Percentiles rank a stretch among this genome's conserved stretches.
Conservation (phyloP, 2,888 invertebrate species). For the Diarsia mendica region DNA sequence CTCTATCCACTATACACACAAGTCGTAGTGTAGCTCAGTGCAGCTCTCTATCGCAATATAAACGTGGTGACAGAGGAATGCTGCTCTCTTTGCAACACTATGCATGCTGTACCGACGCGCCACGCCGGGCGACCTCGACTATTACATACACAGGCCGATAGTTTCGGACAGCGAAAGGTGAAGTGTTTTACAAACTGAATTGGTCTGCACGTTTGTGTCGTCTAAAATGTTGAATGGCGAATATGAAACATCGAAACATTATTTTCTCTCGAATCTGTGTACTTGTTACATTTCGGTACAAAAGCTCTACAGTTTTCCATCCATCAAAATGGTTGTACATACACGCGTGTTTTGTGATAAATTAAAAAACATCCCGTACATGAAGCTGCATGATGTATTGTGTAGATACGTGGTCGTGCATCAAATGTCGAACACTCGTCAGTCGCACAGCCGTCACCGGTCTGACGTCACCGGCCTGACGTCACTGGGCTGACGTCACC, state of each 20-base stretch:
- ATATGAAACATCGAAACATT: neutral
- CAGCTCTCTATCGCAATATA: constrained; percentile 18
- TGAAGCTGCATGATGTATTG: constrained; percentile 13
- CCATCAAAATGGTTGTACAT: neutral
- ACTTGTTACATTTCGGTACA: no score
- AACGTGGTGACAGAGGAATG: constrained; percentile 8
- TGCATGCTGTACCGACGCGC: neutral
- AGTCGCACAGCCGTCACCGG: neutral
- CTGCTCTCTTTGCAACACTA: constrained; percentile 7
- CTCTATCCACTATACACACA: constrained; percentile 7
- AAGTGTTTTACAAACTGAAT: constrained; percentile 26
- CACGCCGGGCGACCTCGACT: neutral
- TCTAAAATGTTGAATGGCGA: neutral
- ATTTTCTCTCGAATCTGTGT: no score
- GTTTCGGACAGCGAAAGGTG: neutral
- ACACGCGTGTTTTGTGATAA: neutral
- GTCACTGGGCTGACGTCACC: neutral
- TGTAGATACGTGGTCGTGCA: neutral
- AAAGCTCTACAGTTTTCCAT: no score
- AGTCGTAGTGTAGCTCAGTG: constrained; percentile 4
- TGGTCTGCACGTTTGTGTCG: neutral
- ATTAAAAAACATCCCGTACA: constrained; percentile 6
- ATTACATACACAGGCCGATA: neutral
- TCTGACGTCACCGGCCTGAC: neutral
- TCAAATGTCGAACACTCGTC: neutral